phyloP scores from a whole-genome alignment of 1,140 invertebrate genomes.

The Zaprionus inermis region DNA sequence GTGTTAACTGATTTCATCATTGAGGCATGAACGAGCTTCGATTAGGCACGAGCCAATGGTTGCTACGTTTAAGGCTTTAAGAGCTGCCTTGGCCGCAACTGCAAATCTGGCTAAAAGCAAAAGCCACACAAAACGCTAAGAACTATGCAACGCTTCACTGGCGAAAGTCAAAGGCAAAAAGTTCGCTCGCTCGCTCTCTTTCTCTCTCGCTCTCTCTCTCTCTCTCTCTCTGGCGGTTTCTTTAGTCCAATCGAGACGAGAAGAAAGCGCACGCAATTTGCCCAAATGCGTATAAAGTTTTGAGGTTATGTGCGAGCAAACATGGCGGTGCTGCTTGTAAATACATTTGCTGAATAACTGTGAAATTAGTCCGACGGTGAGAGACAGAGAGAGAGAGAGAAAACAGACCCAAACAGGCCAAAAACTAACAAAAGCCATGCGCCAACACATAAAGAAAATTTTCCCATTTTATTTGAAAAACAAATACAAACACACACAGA shows the following conservation, averaged over 20 bases:
- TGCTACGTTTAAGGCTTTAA: conserved; percentile 47
- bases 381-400: not conserved
- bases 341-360: conserved; percentile 79
- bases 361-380: conserved; percentile 33
- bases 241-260: not conserved
- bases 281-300: conserved; percentile 76
- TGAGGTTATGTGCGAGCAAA: conserved; percentile 70
- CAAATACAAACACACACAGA: conserved; percentile 57
- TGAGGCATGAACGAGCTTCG: conserved; percentile 77
- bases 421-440: conserved; percentile 75
- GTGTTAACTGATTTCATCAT: conserved; percentile 78
- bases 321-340: conserved; percentile 75
- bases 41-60: conserved; percentile 57
- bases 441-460: conserved; percentile 79
- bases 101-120: conserved; percentile 75
- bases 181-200: conserved; percentile 22
- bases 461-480: conserved; percentile 76
- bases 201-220: no score
- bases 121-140: conserved; percentile 65
- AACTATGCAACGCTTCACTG: conserved; percentile 70
- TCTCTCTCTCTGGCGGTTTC: not conserved
- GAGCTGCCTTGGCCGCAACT: conserved; percentile 1
- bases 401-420: conserved; percentile 43
- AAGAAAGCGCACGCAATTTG: conserved; percentile 74
- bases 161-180: conserved; percentile 67